Evolutionary conservation across 1,140 invertebrate species (phyloP).

Genomic region (Amyelois transitella): DNA sequence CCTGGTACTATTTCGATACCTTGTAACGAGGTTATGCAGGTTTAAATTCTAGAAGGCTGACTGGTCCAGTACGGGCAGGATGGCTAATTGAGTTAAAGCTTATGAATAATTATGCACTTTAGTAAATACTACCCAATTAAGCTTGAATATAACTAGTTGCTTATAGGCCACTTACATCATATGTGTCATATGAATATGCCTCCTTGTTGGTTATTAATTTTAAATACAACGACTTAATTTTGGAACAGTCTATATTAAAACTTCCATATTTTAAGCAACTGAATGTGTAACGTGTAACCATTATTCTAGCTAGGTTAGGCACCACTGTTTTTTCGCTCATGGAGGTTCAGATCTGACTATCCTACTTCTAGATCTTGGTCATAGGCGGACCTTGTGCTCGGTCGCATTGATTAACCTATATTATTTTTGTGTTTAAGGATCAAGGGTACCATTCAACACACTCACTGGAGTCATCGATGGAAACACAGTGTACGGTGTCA

Average conservation of each 20-base stretch:
- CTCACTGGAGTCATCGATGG: constrained; percentile 87
- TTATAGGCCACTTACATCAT: neutral
- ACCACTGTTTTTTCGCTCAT: too few species aligned
- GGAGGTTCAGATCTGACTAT: too few species aligned
- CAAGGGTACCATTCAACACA: constrained; percentile 87
- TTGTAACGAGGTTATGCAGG: neutral
- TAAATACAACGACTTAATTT: too few species aligned
- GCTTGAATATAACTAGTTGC: neutral
- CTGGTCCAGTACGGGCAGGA: constrained; percentile 2
- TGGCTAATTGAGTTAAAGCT: constrained; percentile 1
- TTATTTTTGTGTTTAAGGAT: constrained; percentile 69
- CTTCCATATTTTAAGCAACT: too few species aligned
- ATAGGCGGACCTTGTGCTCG: too few species aligned
- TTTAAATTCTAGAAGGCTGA: constrained; percentile 6
- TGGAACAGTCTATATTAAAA: too few species aligned
- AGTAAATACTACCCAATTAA: neutral
- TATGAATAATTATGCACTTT: neutral
- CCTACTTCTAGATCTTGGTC: too few species aligned
- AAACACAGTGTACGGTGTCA: constrained; percentile 90
- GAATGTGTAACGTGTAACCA: too few species aligned
- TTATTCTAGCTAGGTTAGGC: too few species aligned
- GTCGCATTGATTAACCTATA: neutral
- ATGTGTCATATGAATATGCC: neutral
- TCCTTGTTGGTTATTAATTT: too few species aligned
- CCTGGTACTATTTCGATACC: too few species aligned